phyloP scores from a whole-genome alignment of 2,888 invertebrate species.

The Tenodera sinensis region DNA sequence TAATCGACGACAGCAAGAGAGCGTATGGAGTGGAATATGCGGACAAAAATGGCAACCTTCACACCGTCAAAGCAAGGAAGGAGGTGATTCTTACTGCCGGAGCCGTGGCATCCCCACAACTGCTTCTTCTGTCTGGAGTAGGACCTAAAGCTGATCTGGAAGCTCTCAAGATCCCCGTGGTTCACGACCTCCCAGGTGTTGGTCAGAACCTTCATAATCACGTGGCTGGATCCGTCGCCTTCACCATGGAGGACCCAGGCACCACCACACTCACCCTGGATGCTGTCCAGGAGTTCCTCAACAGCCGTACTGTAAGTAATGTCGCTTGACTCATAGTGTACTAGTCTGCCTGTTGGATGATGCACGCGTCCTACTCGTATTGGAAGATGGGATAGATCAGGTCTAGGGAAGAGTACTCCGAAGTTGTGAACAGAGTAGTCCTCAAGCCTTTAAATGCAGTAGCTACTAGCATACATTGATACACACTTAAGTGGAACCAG shows the following conservation, averaged over 20 bases:
- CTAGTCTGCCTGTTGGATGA: no score
- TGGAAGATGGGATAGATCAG: no score
- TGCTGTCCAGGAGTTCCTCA: constrained; percentile 57
- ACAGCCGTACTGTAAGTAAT: constrained; percentile 45
- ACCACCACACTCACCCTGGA: constrained; percentile 36
- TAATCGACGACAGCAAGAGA: constrained; percentile 49
- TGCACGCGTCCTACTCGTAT: no score
- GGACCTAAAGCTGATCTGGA: constrained; percentile 51
- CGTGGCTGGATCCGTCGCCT: constrained; percentile 57
- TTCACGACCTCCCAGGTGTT: constrained; percentile 61
- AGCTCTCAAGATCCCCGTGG: constrained; percentile 54
- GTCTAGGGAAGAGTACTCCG: no score
- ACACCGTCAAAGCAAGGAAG: constrained; percentile 58
- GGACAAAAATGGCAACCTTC: constrained; percentile 40
- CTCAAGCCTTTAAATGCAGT: no score
- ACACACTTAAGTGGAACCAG: no score
- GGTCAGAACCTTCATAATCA: constrained; percentile 64
- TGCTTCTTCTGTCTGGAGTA: constrained; percentile 81
- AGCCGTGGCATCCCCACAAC: constrained; percentile 82
- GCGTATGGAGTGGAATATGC: constrained; percentile 47
- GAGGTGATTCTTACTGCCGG: constrained; percentile 86
- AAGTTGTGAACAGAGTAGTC: no score
- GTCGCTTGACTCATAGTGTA: no score
- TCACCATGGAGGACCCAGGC: constrained; percentile 45
- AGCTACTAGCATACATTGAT: no score